phyloP scores from a whole-genome alignment of 2,113 vertebrate species.

The Illadopsis cleaveri region DNA sequence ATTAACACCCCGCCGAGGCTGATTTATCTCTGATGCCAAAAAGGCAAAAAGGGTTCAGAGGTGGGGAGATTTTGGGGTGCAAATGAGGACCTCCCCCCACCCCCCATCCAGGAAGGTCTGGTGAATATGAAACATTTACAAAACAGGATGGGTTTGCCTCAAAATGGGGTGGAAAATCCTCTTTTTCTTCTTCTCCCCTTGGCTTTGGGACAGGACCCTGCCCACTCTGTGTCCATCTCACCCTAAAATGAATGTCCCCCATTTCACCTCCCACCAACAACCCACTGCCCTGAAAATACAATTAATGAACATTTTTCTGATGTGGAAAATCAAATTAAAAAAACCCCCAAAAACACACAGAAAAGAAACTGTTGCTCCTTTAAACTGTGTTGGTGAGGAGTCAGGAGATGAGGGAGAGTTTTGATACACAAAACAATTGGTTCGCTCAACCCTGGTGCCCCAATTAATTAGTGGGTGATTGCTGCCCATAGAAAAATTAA shows the following conservation, averaged over 20 bases:
- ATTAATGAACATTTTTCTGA: background rate
- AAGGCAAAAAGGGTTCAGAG: background rate
- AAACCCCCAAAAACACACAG: fast-evolving
- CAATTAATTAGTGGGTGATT: background rate
- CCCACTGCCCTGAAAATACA: background rate
- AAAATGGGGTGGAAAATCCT: background rate
- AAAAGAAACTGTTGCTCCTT: background rate
- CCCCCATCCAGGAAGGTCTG: background rate
- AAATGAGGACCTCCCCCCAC: background rate
- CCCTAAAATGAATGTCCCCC: too few species aligned
- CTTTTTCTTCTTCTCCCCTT: background rate
- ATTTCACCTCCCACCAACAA: background rate
- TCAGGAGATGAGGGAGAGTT: background rate
- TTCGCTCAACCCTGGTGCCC: background rate
- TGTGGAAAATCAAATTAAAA: background rate
- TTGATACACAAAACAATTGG: background rate
- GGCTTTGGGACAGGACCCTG: fast-evolving
- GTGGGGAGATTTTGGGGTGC: fast-evolving
- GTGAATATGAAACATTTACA: background rate
- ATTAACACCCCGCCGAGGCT: slow-evolving; percentile 32
- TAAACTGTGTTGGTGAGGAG: background rate
- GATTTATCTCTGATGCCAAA: background rate
- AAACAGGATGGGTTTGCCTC: fast-evolving
- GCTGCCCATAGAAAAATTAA: background rate
- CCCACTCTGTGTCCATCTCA: background rate